Evolutionary conservation across 1,140 invertebrate genomes (phyloP), one percentile per base, ranked within the genome.

Genomic region (Anastrepha obliqua): DNA sequence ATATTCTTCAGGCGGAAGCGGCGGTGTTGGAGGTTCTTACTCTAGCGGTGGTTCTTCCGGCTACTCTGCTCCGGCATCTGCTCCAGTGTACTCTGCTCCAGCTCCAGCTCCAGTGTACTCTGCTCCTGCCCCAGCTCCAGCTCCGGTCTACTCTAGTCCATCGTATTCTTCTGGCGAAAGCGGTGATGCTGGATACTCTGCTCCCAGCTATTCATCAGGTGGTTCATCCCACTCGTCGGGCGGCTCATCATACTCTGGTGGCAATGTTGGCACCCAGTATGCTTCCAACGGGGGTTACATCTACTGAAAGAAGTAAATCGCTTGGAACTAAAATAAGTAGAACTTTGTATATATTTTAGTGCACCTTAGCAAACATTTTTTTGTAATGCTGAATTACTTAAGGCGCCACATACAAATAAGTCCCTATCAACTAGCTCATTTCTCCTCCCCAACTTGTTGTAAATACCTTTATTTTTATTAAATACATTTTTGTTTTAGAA

Each of bases 201-300:
- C 81, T 42, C 87, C 88, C 59, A 29, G 51, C 17, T 85, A 42
- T 42, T 44, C 78, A 13, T 42, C 39, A 17, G 62, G 51, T 20
- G 44, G 62, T 39, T 51, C 65, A 29, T 58, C 62, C 3, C 70
- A 29, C 62, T 42, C 88, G 89, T 11, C 78, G 44, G 89, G 88
- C 62, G 89, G 89, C 60, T 70, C 59, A 29, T 87, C 87, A 2
- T 87, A 87, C 67, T 70, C 88, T 58, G 64, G 51, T 20, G 89
- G 55, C 65, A 91, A 92, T 90, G 89, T 88, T 60, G 91, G 91
- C 86, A 92, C 91, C 86, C 91, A 92, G 89, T 92, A 92, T 47
- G 91, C 90, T 85, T 89, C 91, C 89, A 92, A 92, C 86, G 91
- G 91, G 55, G 91, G 91, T 88, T 92, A 92, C 60, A 90, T 92